Percentiles rank a stretch among this genome's conserved stretches.
These are phyloP conservation scores for Gymnarchus niloticus DNA, from an alignment of 2,113 vertebrate genomes.

Conservation along the genomic window DNA sequence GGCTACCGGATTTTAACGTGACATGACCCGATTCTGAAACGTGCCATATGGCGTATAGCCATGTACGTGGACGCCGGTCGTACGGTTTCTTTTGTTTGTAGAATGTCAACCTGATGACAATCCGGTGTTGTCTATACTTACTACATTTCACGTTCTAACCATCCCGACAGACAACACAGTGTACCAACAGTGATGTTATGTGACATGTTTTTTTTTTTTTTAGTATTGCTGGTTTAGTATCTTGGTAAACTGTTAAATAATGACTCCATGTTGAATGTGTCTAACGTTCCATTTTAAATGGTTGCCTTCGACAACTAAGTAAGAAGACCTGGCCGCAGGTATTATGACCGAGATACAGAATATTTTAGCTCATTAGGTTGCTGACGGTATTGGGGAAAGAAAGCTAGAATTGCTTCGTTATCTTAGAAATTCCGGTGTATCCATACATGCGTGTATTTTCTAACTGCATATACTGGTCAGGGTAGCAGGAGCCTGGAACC, in stretches of 20 bases:
- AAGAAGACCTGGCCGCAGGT: neutral
- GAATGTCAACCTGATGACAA: too few relatives aligned
- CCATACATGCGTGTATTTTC: too few relatives aligned
- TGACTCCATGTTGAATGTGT: neutral
- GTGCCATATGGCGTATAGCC: too few relatives aligned
- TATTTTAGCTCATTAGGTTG: too few relatives aligned
- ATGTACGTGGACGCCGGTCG: conserved; percentile 23
- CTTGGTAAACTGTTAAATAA: neutral
- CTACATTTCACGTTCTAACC: neutral
- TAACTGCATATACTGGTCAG: neutral
- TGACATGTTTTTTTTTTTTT: neutral
- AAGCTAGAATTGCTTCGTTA: neutral
- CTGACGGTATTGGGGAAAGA: neutral
- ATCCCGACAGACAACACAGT: neutral
- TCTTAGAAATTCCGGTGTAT: neutral
- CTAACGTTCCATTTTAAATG: neutral
- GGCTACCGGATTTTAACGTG: conserved; percentile 28
- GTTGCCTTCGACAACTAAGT: neutral
- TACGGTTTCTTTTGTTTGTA: neutral
- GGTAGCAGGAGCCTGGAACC: neutral
- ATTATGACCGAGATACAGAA: too few relatives aligned
- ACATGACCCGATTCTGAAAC: conserved; percentile 34
- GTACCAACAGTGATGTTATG: neutral
- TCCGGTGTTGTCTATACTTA: neutral
- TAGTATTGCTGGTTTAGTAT: neutral